Conservation (phyloP, 2,888 invertebrate genomes). For the Horisme vitalbata region DNA sequence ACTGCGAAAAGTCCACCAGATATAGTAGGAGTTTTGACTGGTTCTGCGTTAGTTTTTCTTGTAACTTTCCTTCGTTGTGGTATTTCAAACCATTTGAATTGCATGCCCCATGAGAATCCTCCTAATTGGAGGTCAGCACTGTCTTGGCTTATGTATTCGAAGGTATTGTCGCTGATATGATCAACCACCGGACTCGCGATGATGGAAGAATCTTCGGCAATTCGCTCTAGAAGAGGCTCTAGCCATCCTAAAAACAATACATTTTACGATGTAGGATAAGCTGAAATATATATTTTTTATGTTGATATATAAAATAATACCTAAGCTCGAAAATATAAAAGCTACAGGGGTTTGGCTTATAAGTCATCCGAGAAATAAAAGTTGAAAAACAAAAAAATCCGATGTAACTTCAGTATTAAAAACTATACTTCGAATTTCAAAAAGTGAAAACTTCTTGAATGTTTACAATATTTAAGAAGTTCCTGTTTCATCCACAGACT, state of each 20-base stretch:
- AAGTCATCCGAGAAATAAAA: no score
- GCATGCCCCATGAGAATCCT: constrained; percentile 95
- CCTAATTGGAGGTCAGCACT: constrained; percentile 90
- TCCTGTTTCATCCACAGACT: no score
- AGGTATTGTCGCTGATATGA: constrained; percentile 92
- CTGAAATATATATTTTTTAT: no score
- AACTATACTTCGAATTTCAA: no score
- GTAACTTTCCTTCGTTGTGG: constrained; percentile 90
- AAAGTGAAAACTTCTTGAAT: no score
- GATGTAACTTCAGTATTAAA: no score
- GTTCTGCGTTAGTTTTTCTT: constrained; percentile 90
- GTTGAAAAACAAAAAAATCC: no score
- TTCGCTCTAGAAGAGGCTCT: constrained; percentile 92
- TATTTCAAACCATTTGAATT: constrained; percentile 97
- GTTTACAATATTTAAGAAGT: no score
- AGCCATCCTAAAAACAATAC: constrained; percentile 89
- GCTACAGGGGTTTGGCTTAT: no score
- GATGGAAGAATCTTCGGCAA: constrained; percentile 87
- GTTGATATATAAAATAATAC: no score
- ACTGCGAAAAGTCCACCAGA: constrained; percentile 98
- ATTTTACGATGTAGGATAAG: no score
- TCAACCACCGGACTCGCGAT: constrained; percentile 97
- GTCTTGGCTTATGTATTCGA: constrained; percentile 92
- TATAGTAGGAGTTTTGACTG: constrained; percentile 97
- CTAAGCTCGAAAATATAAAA: no score